A percentile compares a stretch with the other conserved stretches of the same genome.
Conservation (phyloP, 2,888 invertebrate genomes). For the Brachynemurus nebulosus region DNA sequence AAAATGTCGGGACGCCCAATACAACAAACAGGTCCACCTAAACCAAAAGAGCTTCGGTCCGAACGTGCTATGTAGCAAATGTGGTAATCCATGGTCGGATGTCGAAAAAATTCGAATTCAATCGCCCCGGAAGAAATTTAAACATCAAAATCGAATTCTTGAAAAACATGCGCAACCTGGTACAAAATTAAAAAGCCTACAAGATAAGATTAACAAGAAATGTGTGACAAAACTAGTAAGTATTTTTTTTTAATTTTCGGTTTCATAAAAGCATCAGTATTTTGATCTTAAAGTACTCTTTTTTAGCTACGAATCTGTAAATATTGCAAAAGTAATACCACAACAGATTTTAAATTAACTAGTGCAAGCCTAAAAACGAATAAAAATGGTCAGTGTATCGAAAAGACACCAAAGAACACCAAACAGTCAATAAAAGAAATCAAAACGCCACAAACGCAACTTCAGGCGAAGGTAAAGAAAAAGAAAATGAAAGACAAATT, state of each 20-base stretch:
- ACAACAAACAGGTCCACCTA: background rate
- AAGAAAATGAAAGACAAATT: slow-evolving; percentile 2
- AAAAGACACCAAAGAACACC: background rate
- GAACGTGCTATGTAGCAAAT: background rate
- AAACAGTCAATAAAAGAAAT: background rate
- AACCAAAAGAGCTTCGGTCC: slow-evolving; percentile 2
- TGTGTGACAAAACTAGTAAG: background rate
- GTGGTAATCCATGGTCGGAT: slow-evolving; percentile 2
- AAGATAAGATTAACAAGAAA: background rate
- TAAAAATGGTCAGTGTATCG: background rate
- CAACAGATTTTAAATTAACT: background rate
- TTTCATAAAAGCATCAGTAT: background rate
- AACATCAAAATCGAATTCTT: background rate
- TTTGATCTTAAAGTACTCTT: background rate
- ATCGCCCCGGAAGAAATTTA: background rate
- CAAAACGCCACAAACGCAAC: background rate
- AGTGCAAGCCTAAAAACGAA: background rate
- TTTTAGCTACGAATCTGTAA: slow-evolving; percentile 4
- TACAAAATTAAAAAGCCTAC: background rate
- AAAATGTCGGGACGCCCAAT: slow-evolving; percentile 1
- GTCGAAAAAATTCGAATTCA: background rate
- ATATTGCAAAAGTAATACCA: background rate
- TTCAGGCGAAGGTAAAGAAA: too few relatives aligned
- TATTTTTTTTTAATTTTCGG: background rate
- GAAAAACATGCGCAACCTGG: background rate